These are phyloP conservation scores for Danionella cerebrum DNA, from an alignment of 2,113 vertebrate genomes.

Conservation along the genomic window DNA sequence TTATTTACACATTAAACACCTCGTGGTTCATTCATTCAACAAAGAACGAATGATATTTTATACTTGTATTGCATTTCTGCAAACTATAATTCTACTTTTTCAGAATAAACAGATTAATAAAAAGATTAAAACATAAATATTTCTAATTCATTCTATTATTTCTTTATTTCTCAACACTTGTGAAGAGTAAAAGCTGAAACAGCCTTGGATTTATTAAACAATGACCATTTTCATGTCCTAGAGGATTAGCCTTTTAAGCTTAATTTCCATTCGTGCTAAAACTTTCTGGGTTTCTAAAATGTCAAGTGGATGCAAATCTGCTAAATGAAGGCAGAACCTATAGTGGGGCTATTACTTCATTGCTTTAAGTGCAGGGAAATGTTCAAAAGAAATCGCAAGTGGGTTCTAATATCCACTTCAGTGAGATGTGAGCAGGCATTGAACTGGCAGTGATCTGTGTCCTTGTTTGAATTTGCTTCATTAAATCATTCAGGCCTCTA, in stretches of 20 bases:
- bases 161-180: too few relatives aligned
- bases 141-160: too few relatives aligned
- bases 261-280: background rate
- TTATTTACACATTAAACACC: too few relatives aligned
- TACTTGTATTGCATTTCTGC: too few relatives aligned
- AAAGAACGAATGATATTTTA: too few relatives aligned
- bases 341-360: background rate
- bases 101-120: too few relatives aligned
- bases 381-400: background rate
- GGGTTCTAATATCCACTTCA: background rate
- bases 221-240: background rate
- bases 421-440: background rate
- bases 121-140: too few relatives aligned
- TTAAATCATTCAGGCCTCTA: background rate
- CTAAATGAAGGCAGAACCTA: background rate
- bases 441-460: background rate
- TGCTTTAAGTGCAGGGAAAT: background rate
- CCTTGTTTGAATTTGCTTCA: constrained; percentile 5
- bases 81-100: too few relatives aligned
- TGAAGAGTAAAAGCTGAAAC: too few relatives aligned
- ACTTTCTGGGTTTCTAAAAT: background rate
- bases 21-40: too few relatives aligned
- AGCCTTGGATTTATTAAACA: too few relatives aligned
- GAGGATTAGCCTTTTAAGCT: background rate
- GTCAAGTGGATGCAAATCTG: constrained; percentile 14